Conservation (phyloP, 1,140 invertebrate genomes). For the Calycopis cecrops region DNA sequence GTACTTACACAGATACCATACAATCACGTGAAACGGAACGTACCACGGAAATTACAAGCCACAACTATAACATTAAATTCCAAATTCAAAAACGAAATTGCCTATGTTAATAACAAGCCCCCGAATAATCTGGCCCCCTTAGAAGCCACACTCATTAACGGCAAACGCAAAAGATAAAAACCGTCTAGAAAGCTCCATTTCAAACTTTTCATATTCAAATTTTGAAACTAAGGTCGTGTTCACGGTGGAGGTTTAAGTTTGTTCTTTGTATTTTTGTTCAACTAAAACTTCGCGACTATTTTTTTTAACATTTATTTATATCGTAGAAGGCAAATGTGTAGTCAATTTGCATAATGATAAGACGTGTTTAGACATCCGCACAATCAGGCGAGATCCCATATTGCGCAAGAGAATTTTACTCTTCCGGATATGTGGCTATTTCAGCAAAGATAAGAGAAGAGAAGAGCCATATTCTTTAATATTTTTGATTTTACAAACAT, state of each 20-base stretch:
- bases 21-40: not conserved
- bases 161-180: constrained; percentile 36
- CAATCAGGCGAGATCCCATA: too few species aligned
- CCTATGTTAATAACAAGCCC: constrained; percentile 10
- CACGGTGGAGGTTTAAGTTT: constrained; percentile 23
- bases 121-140: constrained; percentile 48
- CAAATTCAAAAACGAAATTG: constrained; percentile 12
- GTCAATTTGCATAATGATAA: too few species aligned
- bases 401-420: too few species aligned
- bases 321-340: too few species aligned
- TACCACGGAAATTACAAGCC: not conserved
- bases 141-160: constrained; percentile 55
- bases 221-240: constrained; percentile 41
- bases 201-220: constrained; percentile 66
- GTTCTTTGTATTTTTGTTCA: not conserved
- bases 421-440: too few species aligned
- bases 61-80: constrained; percentile 15
- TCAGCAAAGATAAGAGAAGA: too few species aligned
- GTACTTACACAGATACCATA: not conserved
- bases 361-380: too few species aligned
- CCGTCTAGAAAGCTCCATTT: constrained; percentile 56
- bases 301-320: too few species aligned
- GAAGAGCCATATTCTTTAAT: too few species aligned
- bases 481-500: too few species aligned
- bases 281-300: too few species aligned